A percentile compares a stretch with the other conserved stretches of the same genome.
phyloP scores from a whole-genome alignment of 23 tunicate genomes.

The Aplidium turbinatum region DNA sequence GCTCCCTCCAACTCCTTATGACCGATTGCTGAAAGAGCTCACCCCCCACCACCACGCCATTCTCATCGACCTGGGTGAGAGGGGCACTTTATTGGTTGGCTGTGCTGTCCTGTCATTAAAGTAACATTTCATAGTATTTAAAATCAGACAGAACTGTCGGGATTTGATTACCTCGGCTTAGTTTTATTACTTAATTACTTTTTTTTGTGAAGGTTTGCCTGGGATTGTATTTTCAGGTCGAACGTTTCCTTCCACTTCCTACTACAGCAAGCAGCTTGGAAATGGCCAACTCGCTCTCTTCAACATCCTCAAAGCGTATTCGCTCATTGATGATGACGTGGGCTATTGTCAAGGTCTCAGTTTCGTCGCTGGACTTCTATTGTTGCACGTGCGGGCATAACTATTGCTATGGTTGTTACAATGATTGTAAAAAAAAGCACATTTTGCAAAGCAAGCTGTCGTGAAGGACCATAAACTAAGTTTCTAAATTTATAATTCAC shows the following conservation, averaged over 20 bases:
- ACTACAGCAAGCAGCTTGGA: constrained; percentile 67
- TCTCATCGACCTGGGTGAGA: constrained; percentile 76
- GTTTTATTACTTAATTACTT: too few relatives aligned
- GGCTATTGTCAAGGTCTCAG: constrained; percentile 95
- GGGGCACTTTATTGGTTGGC: too few relatives aligned
- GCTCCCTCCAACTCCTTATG: constrained; percentile 11
- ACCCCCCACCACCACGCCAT: constrained; percentile 90
- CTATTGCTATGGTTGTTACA: not conserved
- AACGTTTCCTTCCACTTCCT: constrained; percentile 84
- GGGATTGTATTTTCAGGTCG: constrained; percentile 49
- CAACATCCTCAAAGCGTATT: constrained; percentile 86
- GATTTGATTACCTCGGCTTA: too few relatives aligned
- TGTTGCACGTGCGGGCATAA: constrained; percentile 58
- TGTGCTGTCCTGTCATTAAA: too few relatives aligned
- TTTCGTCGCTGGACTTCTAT: constrained; percentile 80
- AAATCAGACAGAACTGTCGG: too few relatives aligned
- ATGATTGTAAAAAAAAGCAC: not conserved
- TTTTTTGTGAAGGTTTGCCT: too few relatives aligned
- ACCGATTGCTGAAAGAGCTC: constrained; percentile 59
- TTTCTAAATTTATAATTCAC: too few relatives aligned
- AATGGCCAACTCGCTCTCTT: constrained; percentile 77
- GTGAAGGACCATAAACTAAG: too few relatives aligned
- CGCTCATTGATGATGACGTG: constrained; percentile 72
- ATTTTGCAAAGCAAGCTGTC: not conserved
- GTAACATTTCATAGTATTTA: too few relatives aligned